Evolutionary conservation across 2,888 invertebrate species (phyloP).

Genomic region (Lasioglossum villosulum): DNA sequence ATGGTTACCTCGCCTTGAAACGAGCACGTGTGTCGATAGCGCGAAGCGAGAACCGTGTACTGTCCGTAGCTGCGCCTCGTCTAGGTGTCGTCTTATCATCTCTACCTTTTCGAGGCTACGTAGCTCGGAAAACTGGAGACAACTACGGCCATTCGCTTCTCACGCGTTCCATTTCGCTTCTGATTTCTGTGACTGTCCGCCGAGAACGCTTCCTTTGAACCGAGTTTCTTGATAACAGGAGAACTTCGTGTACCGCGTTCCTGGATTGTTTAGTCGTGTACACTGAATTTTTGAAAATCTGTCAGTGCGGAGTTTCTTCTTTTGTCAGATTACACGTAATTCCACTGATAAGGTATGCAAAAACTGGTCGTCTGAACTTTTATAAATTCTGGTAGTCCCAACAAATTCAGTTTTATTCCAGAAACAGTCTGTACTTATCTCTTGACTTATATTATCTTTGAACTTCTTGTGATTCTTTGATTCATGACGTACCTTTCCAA

Average conservation of each 20-base stretch:
- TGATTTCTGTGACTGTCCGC: neutral
- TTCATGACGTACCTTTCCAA: no score
- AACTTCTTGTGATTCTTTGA: no score
- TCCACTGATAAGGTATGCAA: no score
- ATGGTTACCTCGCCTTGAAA: neutral
- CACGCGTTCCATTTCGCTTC: neutral
- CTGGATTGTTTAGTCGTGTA: neutral
- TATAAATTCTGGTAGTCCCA: no score
- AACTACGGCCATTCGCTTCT: neutral
- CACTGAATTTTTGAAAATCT: neutral
- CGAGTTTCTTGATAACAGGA: neutral
- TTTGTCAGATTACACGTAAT: no score
- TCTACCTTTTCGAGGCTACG: neutral
- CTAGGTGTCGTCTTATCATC: neutral
- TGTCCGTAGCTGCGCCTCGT: constrained; percentile 9
- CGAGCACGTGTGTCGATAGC: constrained; percentile 1
- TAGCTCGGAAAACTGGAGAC: neutral
- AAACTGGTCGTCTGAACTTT: no score
- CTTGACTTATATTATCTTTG: no score
- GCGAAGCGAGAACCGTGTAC: neutral
- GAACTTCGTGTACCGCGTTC: neutral
- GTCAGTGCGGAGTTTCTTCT: neutral
- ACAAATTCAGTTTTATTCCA: no score
- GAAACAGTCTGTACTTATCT: no score
- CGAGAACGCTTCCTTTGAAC: neutral